These are phyloP conservation scores for Homarus americanus DNA, from an alignment of 1,140 invertebrate species.

Conservation along the genomic window DNA sequence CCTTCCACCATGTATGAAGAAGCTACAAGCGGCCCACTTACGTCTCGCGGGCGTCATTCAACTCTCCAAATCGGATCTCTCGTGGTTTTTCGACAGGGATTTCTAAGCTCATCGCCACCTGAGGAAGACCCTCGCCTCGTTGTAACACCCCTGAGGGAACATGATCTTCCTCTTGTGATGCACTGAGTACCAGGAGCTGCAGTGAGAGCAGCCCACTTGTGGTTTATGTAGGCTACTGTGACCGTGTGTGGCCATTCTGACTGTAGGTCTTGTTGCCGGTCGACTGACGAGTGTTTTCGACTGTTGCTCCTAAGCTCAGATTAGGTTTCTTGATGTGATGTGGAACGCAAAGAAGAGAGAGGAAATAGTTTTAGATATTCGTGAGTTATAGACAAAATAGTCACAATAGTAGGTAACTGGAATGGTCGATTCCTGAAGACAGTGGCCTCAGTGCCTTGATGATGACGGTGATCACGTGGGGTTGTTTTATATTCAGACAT, in stretches of 20 bases:
- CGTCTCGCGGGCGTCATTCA: conserved; percentile 46
- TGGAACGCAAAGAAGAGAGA: background rate
- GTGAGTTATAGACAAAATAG: background rate
- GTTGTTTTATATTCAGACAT: background rate
- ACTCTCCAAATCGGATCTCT: conserved; percentile 51
- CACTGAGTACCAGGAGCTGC: background rate
- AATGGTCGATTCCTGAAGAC: background rate
- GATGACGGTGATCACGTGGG: background rate
- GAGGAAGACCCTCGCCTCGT: background rate
- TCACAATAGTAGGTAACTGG: background rate
- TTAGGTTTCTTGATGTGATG: no score
- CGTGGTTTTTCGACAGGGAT: conserved; percentile 66
- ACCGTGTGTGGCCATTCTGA: no score
- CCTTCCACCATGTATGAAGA: conserved; percentile 81
- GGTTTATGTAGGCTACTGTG: background rate
- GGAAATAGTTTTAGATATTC: background rate
- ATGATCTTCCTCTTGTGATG: background rate
- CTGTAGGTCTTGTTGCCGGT: no score
- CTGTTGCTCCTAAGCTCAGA: no score
- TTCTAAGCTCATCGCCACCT: background rate
- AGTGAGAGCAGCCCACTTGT: background rate
- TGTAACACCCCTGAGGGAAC: background rate
- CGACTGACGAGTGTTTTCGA: no score
- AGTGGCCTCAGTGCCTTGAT: background rate
- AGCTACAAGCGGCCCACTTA: conserved; percentile 41